phyloP scores from a whole-genome alignment of 2,113 vertebrate species.

The Desmodus rotundus region DNA sequence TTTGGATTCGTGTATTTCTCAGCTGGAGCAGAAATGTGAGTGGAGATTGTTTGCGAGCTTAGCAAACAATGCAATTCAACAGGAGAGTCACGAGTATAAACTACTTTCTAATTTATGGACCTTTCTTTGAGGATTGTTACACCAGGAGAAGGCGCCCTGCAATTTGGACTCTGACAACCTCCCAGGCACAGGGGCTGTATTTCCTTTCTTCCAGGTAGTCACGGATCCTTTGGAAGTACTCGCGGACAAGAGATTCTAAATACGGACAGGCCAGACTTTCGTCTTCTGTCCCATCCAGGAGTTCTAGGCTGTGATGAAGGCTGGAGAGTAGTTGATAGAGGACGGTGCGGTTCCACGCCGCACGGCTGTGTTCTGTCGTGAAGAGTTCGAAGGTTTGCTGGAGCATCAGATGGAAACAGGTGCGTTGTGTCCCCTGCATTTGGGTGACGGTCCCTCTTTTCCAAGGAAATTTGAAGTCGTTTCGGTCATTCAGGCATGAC shows the following conservation, averaged over 20 bases:
- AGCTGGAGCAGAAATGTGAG: background rate
- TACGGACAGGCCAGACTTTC: background rate
- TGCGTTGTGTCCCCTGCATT: background rate
- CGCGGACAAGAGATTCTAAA: background rate
- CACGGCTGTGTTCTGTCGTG: accelerated
- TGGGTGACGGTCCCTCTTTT: background rate
- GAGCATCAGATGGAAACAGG: background rate
- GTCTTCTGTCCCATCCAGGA: accelerated
- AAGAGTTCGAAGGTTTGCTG: background rate
- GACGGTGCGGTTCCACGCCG: background rate
- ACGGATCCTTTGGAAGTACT: background rate
- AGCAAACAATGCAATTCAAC: no score
- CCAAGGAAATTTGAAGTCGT: background rate
- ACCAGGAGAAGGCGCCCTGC: accelerated
- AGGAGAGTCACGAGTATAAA: no score
- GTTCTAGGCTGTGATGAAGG: no score
- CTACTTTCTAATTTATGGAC: no score
- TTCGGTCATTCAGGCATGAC: background rate
- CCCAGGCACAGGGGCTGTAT: background rate
- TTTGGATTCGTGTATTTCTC: background rate
- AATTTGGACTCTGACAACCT: background rate
- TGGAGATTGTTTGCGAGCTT: background rate
- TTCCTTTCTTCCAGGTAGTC: background rate
- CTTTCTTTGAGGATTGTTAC: background rate
- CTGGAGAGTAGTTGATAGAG: background rate